Base-by-base conservation (phyloP, 1,140 invertebrate genomes). In the Lasioglossum albipes region DNA sequence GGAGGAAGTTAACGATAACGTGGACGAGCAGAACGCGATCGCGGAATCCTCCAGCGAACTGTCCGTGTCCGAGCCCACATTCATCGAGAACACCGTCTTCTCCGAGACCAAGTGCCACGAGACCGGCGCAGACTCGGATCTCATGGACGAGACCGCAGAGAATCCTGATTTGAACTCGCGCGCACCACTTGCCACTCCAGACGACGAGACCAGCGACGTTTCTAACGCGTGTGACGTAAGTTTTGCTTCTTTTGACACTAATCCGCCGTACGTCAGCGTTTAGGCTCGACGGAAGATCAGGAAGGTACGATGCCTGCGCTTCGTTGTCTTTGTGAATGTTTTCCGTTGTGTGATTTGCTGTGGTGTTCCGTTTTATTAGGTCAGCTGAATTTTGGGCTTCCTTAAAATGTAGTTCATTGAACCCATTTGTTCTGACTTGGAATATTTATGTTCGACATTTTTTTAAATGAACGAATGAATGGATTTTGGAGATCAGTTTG, bases 181-280 rank as follows among this genome's bases (percentile, higher is more conserved):
- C 59, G 89, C 89, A 6, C 91, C 89, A 2, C 75, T 91, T 10
- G 91, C 90, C 9, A 91, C 89, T 10, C 87, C 88, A 27, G 88
- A 90, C 52, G 88, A 92, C 76, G 90, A 89, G 74, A 89, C 84
- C 79, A 89, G 87, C 81, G 89, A 92, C 70, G 85, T 90, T 69
- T 91, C 89, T 85, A 91, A 90, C 81, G 79, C 86, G 66, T 89
- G 88, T 65, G 87, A 91, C 81, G 91, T 92, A 91, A 92, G 91
- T 92, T 75, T 86, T 45, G 70, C 64, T 79, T 73, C 67, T 77
- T 82, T 81, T 75, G 45, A 67, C 0, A 66, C 62, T 74, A 74
- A 74, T 59, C 70, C 31, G 6, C 61, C 5, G 2, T 7, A 7
- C 16, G 5, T 13, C 57, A 6, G 18, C 16, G 5, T 57, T 22